Conservation (phyloP, 2,888 invertebrate genomes). For the Altica lythri region DNA sequence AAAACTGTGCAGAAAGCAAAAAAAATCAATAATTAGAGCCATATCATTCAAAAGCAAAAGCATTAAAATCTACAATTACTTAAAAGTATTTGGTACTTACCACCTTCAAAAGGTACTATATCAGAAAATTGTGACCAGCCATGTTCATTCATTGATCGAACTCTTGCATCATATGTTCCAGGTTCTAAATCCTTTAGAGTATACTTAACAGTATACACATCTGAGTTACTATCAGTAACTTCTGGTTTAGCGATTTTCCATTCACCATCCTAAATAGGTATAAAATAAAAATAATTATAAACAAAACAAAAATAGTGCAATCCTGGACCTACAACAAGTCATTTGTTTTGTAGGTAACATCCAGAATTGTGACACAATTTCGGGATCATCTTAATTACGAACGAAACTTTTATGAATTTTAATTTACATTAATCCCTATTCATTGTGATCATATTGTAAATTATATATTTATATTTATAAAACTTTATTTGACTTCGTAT, state of each 20-base stretch:
- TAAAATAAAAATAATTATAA: not conserved
- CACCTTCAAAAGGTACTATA: conserved; percentile 53
- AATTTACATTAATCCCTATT: no score
- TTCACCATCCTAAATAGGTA: conserved; percentile 44
- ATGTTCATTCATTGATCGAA: conserved; percentile 55
- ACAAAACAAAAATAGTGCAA: not conserved
- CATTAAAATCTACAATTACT: conserved; percentile 6
- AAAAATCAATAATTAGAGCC: conserved; percentile 34
- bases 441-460: no score
- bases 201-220: conserved; percentile 54
- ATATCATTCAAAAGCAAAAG: conserved; percentile 26
- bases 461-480: no score
- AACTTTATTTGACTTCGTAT: no score
- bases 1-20: conserved; percentile 43
- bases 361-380: no score
- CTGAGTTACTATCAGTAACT: conserved; percentile 45
- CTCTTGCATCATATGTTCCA: conserved; percentile 56
- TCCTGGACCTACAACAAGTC: no score
- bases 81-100: conserved; percentile 43
- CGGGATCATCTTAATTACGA: no score
- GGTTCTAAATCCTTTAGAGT: conserved; percentile 52
- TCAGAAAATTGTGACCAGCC: conserved; percentile 58
- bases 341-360: no score
- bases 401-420: no score
- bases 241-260: conserved; percentile 51